Conservation (phyloP, 1,140 invertebrate genomes). For the Pogonognathellus flavescens region DNA sequence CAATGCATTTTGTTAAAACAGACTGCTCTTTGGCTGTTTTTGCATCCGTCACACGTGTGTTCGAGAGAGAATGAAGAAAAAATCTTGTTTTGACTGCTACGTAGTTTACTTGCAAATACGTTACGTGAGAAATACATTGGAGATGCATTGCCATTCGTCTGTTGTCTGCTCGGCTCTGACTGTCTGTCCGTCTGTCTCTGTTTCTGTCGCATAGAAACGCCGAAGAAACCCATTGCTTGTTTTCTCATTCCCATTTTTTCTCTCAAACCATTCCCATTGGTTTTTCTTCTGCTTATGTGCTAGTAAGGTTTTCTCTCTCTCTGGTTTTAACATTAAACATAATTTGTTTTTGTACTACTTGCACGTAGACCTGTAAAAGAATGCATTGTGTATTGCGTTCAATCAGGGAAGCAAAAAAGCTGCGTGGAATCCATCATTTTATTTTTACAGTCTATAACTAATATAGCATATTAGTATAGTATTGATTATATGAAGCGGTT, state of each 20-base stretch:
- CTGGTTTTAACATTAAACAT: constrained; percentile 18
- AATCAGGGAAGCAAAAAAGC: too few species aligned
- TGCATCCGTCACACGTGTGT: constrained; percentile 27
- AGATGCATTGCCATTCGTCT: neutral
- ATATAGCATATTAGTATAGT: too few species aligned
- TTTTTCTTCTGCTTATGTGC: neutral
- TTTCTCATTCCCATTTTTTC: neutral
- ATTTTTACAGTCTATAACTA: too few species aligned
- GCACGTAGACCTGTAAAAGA: too few species aligned
- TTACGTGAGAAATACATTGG: neutral
- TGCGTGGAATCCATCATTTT: too few species aligned
- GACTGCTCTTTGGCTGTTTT: neutral
- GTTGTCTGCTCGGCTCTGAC: neutral
- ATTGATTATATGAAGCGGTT: too few species aligned
- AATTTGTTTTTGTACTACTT: too few species aligned
- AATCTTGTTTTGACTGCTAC: constrained; percentile 8
- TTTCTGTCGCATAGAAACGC: neutral
- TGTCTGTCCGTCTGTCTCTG: neutral
- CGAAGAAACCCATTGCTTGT: neutral
- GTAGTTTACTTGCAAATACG: constrained; percentile 14
- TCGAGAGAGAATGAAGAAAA: neutral
- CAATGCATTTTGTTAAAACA: constrained; percentile 15
- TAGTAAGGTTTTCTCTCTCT: neutral
- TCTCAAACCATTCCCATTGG: neutral
- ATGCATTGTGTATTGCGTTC: too few species aligned